Conservation (phyloP, 1,140 invertebrate genomes). For the Eubasilissa regina region DNA sequence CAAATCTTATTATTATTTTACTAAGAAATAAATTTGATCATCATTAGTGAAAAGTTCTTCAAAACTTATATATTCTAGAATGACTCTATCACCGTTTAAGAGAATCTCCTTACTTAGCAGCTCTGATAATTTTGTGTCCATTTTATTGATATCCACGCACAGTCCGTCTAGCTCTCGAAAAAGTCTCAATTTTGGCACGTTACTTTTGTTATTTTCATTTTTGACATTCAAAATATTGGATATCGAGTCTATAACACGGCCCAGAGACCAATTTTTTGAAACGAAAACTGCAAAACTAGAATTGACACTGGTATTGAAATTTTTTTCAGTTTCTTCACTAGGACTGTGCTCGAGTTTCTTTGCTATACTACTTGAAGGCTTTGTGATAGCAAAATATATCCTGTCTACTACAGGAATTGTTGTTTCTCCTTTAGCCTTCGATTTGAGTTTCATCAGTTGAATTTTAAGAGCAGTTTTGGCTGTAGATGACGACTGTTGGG, state of each 20-base stretch:
- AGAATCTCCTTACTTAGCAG: constrained; percentile 48
- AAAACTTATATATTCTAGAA: constrained; percentile 48
- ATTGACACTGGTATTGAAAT: constrained; percentile 6
- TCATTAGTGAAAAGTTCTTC: constrained; percentile 1
- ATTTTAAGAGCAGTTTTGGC: constrained; percentile 57
- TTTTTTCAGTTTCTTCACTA: neutral
- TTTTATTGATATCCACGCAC: constrained; percentile 46
- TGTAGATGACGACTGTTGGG: constrained; percentile 48
- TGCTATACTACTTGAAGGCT: constrained; percentile 13
- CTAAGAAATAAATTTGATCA: constrained; percentile 30
- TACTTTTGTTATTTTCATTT: constrained; percentile 52
- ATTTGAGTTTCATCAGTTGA: constrained; percentile 58
- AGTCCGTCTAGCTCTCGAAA: constrained; percentile 53
- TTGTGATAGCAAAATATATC: constrained; percentile 53
- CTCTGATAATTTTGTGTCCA: constrained; percentile 46
- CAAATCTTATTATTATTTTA: constrained; percentile 10
- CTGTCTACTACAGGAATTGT: constrained; percentile 42
- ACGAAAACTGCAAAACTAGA: constrained; percentile 45
- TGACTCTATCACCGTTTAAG: constrained; percentile 51
- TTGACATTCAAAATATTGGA: constrained; percentile 48
- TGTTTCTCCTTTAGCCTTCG: constrained; percentile 54
- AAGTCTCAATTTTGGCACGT: constrained; percentile 51
- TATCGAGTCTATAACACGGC: constrained; percentile 56
- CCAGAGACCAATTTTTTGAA: constrained; percentile 54
- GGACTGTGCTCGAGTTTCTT: constrained; percentile 32